Percentiles rank a stretch among this genome's conserved stretches.
These are phyloP conservation scores for Anhinga rufa DNA, from an alignment of 2,113 vertebrate genomes.

Conservation along the genomic window DNA sequence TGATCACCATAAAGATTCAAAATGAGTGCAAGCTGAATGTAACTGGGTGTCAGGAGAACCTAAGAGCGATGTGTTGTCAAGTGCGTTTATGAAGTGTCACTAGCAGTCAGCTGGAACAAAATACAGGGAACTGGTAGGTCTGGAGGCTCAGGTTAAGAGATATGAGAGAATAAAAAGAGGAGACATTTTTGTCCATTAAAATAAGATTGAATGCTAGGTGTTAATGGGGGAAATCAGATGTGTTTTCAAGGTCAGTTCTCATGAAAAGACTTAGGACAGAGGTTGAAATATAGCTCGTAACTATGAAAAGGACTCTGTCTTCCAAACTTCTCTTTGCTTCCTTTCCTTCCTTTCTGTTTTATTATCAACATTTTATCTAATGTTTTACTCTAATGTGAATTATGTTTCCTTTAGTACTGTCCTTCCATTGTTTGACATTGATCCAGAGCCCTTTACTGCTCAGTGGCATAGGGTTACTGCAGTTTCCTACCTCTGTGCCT, in stretches of 20 bases:
- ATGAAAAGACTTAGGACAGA: background rate
- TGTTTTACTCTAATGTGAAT: constrained; percentile 16
- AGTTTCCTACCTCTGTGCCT: constrained; percentile 66
- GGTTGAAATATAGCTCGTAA: background rate
- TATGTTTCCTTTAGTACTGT: background rate
- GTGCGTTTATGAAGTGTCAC: background rate
- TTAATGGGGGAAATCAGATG: background rate
- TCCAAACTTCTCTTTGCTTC: background rate
- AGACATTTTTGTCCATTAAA: background rate
- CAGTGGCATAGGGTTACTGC: constrained; percentile 53
- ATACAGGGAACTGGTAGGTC: background rate
- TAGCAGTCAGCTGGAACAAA: background rate
- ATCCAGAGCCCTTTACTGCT: constrained; percentile 56
- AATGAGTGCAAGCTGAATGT: background rate
- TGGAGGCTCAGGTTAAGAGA: background rate
- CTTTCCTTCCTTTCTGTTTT: background rate
- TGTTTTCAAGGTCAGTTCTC: background rate
- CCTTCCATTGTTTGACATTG: constrained; percentile 39
- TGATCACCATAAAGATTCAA: background rate
- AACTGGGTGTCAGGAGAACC: background rate
- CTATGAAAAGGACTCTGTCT: background rate
- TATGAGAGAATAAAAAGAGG: background rate
- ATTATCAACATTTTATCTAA: background rate
- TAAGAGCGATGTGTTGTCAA: background rate
- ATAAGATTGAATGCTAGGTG: background rate